Percentiles rank a stretch among this genome's conserved stretches.
These are phyloP conservation scores for Channa argus DNA, from an alignment of 2,113 vertebrate species.

Conservation along the genomic window DNA sequence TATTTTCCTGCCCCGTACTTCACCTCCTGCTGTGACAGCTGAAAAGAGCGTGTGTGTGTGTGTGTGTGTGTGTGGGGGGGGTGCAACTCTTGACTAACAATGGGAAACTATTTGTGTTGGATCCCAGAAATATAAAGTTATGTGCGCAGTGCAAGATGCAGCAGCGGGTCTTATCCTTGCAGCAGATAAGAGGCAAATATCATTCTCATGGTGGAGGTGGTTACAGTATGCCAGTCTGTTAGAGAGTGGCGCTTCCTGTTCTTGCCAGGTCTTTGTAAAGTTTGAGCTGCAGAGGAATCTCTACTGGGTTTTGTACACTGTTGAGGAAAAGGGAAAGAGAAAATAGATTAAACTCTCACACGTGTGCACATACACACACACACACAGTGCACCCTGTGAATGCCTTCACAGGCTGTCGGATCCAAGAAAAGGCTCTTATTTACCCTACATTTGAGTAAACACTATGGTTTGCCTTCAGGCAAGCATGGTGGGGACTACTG, in stretches of 20 bases:
- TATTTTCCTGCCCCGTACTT: slow-evolving; percentile 51
- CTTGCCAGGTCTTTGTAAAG: slow-evolving; percentile 39
- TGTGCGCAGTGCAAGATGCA: slow-evolving; percentile 19
- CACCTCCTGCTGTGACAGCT: slow-evolving; percentile 49
- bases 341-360: slow-evolving; percentile 41
- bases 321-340: slow-evolving; percentile 34
- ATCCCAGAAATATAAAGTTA: slow-evolving; percentile 47
- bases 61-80: too few relatives aligned
- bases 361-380: background rate
- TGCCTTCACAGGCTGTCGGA: slow-evolving; percentile 42
- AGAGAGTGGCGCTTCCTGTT: slow-evolving; percentile 7
- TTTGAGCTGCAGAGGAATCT: slow-evolving; percentile 44
- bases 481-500: slow-evolving; percentile 21
- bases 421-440: slow-evolving; percentile 54
- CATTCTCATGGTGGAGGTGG: slow-evolving; percentile 25
- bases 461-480: slow-evolving; percentile 47
- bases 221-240: slow-evolving; percentile 14
- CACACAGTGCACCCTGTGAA: slow-evolving; percentile 17
- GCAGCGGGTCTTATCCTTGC: slow-evolving; percentile 6
- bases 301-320: slow-evolving; percentile 49
- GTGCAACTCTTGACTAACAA: background rate
- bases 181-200: slow-evolving; percentile 45
- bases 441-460: slow-evolving; percentile 59
- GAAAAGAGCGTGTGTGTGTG: too few relatives aligned
- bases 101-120: slow-evolving; percentile 25